phyloP scores from a whole-genome alignment of 2,888 invertebrate species.

The Heteropelma amictum region DNA sequence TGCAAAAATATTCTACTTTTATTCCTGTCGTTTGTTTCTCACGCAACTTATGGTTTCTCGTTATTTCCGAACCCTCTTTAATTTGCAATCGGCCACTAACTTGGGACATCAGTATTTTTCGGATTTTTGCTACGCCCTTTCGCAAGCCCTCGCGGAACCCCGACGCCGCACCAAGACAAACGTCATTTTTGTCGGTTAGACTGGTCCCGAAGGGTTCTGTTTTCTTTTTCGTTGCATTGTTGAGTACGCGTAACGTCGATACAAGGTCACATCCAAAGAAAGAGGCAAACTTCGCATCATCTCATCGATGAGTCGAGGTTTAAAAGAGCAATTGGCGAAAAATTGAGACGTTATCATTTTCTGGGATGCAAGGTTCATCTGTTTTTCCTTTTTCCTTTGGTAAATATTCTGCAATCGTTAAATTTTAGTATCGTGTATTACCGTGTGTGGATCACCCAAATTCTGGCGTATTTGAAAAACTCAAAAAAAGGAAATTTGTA shows the following conservation, averaged over 20 bases:
- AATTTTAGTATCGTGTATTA: too few relatives aligned
- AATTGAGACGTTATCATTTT: too few relatives aligned
- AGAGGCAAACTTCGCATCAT: too few relatives aligned
- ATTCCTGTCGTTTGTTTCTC: background rate
- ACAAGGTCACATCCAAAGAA: too few relatives aligned
- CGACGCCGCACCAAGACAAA: background rate
- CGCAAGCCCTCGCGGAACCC: background rate
- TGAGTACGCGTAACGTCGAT: background rate
- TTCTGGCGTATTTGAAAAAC: too few relatives aligned
- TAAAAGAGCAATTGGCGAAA: too few relatives aligned
- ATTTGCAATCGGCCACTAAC: constrained; percentile 70
- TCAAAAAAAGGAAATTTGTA: too few relatives aligned
- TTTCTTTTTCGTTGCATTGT: constrained; percentile 6
- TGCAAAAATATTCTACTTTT: background rate
- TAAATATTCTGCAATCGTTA: too few relatives aligned
- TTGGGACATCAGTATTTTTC: constrained; percentile 66
- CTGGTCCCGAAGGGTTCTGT: constrained; percentile 17
- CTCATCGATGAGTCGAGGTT: too few relatives aligned
- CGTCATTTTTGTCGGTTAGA: constrained; percentile 17
- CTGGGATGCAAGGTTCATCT: too few relatives aligned
- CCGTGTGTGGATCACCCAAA: too few relatives aligned
- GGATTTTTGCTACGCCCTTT: constrained; percentile 12
- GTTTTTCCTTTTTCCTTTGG: too few relatives aligned
- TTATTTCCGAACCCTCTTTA: constrained; percentile 58
- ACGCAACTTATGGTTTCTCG: constrained; percentile 43